Percentiles rank a stretch among this genome's conserved stretches.
phyloP scores from a whole-genome alignment of 2,113 vertebrate species.

The Tapirus terrestris region DNA sequence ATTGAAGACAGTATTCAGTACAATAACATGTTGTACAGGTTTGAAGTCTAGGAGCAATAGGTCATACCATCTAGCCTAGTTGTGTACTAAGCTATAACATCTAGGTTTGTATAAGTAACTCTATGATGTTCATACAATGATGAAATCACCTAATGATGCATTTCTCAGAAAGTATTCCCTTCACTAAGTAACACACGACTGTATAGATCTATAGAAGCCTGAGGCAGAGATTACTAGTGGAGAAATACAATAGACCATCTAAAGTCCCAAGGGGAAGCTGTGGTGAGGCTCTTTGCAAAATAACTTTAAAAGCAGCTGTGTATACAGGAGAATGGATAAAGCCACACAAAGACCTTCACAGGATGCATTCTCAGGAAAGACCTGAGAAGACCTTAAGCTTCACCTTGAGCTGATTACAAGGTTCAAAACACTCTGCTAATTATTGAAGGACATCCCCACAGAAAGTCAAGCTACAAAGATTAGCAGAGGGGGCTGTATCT shows the following conservation, averaged over 20 bases:
- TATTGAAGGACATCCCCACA: not conserved
- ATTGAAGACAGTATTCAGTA: no score
- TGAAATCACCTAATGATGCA: no score
- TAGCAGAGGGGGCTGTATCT: not conserved
- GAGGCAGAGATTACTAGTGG: not conserved
- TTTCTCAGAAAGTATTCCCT: no score
- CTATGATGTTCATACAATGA: no score
- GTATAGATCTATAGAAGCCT: not conserved
- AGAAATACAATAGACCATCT: not conserved
- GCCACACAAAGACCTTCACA: not conserved
- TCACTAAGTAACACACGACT: no score
- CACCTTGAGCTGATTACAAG: not conserved
- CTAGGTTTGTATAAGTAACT: no score
- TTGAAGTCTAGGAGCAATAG: no score
- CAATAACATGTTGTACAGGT: no score
- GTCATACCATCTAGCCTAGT: no score
- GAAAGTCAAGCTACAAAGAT: not conserved
- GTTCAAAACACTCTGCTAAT: not conserved
- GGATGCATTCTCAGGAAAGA: not conserved
- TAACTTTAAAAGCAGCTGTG: not conserved
- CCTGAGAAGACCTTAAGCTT: not conserved
- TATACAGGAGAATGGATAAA: not conserved
- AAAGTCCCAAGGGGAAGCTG: not conserved
- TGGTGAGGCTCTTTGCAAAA: not conserved
- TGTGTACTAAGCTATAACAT: no score